Conservation (phyloP, 2,888 invertebrate species). For the Drosophila emarginata region DNA sequence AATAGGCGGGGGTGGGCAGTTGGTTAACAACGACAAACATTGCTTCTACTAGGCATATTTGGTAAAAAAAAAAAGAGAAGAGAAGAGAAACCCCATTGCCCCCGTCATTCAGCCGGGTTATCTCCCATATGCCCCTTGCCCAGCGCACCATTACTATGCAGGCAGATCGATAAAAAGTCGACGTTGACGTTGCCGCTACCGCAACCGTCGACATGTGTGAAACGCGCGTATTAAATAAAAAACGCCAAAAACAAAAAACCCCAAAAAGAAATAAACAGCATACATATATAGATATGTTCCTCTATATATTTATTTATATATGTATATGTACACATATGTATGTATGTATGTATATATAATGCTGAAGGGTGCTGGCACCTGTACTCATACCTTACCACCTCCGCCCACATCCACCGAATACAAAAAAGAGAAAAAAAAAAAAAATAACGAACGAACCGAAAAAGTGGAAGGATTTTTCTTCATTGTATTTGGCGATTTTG, state of each 20-base stretch:
- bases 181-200: slow-evolving; percentile 32
- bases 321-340: background rate
- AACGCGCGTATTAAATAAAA: slow-evolving; percentile 78
- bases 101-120: too few species aligned
- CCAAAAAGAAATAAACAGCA: slow-evolving; percentile 1
- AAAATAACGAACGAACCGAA: background rate
- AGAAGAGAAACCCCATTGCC: background rate
- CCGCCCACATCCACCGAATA: background rate
- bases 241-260: slow-evolving; percentile 46
- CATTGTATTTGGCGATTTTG: slow-evolving; percentile 34
- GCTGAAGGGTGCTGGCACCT: slow-evolving; percentile 5
- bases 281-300: slow-evolving; percentile 1
- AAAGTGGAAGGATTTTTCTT: slow-evolving; percentile 24
- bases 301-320: slow-evolving; percentile 5
- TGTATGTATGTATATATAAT: background rate
- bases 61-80: background rate
- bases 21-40: background rate
- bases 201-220: slow-evolving; percentile 70
- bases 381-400: slow-evolving; percentile 4
- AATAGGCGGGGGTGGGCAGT: too few species aligned
- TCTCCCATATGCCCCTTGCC: background rate
- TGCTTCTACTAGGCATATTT: background rate
- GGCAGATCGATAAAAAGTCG: slow-evolving; percentile 76
- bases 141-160: slow-evolving; percentile 49
- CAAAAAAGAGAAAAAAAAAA: background rate